Conservation (phyloP, 2,888 invertebrate species). For the Cosmorhoe ocellata region DNA sequence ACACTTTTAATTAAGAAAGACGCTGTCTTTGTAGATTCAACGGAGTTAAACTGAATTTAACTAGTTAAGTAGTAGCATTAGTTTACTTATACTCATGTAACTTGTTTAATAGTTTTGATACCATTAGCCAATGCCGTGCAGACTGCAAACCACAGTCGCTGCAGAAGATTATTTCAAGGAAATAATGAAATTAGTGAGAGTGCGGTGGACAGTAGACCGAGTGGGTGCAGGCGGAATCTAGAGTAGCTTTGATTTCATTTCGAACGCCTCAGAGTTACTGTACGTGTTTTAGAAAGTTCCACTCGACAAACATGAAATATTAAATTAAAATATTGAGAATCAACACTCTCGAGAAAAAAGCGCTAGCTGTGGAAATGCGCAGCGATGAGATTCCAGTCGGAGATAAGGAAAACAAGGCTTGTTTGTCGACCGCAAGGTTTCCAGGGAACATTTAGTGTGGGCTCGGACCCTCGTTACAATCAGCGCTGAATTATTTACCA, state of each 20-base stretch:
- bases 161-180: conserved; percentile 69
- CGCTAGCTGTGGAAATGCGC: conserved; percentile 41
- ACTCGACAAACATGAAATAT: conserved; percentile 32
- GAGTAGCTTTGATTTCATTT: conserved; percentile 65
- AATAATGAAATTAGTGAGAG: conserved; percentile 69
- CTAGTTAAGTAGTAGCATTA: conserved; percentile 35
- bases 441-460: conserved; percentile 68
- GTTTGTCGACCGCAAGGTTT: conserved; percentile 60
- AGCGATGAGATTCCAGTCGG: conserved; percentile 49
- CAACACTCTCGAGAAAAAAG: conserved; percentile 44
- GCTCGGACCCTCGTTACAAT: conserved; percentile 75
- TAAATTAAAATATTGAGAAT: conserved; percentile 45
- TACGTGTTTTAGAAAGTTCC: conserved; percentile 33
- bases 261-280: conserved; percentile 36
- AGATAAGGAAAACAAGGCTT: conserved; percentile 63
- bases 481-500: conserved; percentile 77
- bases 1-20: conserved; percentile 31
- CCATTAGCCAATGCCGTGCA: conserved; percentile 53
- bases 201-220: conserved; percentile 63
- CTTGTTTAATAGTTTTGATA: conserved; percentile 49
- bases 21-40: conserved; percentile 16
- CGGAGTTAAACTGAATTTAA: conserved; percentile 28
- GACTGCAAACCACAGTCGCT: conserved; percentile 57
- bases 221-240: conserved; percentile 63
- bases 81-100: conserved; percentile 42